Conservation (phyloP, 1,140 invertebrate genomes). For the Cephus cinctus region DNA sequence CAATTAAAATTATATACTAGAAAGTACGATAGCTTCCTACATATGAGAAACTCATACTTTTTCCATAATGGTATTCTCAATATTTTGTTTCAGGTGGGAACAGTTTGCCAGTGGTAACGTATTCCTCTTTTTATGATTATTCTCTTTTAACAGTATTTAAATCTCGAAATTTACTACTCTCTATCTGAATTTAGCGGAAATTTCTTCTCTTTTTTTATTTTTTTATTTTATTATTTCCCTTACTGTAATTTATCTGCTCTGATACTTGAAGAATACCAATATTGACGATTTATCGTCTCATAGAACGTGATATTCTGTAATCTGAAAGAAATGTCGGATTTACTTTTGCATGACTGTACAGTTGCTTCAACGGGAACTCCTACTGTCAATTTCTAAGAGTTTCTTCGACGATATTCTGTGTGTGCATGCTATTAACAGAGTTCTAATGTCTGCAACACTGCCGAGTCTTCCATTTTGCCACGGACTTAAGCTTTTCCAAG, state of each 20-base stretch:
- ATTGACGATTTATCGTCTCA: no score
- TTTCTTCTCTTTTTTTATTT: conserved; percentile 22
- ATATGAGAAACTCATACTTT: no score
- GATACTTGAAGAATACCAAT: no score
- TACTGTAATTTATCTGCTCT: background rate
- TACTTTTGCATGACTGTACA: no score
- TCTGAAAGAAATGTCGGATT: no score
- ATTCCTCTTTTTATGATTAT: conserved; percentile 28
- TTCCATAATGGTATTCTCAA: no score
- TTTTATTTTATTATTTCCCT: background rate
- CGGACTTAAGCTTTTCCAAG: no score
- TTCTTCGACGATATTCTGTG: conserved; percentile 14
- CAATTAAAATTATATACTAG: no score
- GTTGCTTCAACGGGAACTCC: no score
- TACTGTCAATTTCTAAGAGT: background rate
- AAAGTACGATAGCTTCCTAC: no score
- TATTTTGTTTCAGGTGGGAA: conserved; percentile 44
- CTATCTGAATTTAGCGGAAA: no score
- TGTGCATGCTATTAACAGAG: conserved; percentile 28
- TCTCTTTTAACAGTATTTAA: conserved; percentile 15
- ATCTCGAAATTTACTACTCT: conserved; percentile 10
- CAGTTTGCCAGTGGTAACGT: conserved; percentile 55
- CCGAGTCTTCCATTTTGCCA: conserved; percentile 8
- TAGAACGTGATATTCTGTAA: no score
- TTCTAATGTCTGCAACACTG: conserved; percentile 47